Percentiles rank a stretch among this genome's conserved stretches.
These are phyloP conservation scores for Chymomyza procnemis DNA, from an alignment of 2,888 invertebrate genomes.

Conservation along the genomic window DNA sequence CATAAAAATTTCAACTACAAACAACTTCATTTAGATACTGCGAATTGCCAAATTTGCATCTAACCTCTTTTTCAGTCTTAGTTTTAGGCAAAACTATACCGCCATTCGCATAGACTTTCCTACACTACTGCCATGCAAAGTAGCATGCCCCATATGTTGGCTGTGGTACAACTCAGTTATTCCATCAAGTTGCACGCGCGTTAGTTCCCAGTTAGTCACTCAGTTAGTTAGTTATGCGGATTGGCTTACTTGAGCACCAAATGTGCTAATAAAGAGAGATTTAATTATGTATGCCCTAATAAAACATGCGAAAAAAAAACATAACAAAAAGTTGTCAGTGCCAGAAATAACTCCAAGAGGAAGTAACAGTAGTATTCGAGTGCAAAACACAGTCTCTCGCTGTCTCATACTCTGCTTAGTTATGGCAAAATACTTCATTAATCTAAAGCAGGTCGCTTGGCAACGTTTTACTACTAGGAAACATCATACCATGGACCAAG, in stretches of 20 bases:
- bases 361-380: not conserved
- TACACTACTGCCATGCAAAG: not conserved
- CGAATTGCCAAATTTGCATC: too few species aligned
- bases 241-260: slow-evolving; percentile 34
- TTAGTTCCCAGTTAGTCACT: not conserved
- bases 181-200: not conserved
- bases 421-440: slow-evolving; percentile 44
- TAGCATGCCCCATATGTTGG: not conserved
- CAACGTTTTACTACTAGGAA: slow-evolving; percentile 26
- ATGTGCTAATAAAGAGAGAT: slow-evolving; percentile 69
- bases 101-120: too few species aligned
- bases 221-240: not conserved
- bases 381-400: too few species aligned
- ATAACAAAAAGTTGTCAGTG: not conserved
- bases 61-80: too few species aligned
- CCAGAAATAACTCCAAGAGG: slow-evolving; percentile 4
- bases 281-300: slow-evolving; percentile 65
- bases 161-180: not conserved
- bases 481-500: not conserved
- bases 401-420: too few species aligned
- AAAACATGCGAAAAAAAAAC: slow-evolving; percentile 43
- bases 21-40: too few species aligned
- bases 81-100: too few species aligned
- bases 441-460: slow-evolving; percentile 57
- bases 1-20: too few species aligned